Evolutionary conservation across 2,888 invertebrate genomes (phyloP), one percentile per base, ranked within the genome.

Genomic region (Anarsia innoxiella): DNA sequence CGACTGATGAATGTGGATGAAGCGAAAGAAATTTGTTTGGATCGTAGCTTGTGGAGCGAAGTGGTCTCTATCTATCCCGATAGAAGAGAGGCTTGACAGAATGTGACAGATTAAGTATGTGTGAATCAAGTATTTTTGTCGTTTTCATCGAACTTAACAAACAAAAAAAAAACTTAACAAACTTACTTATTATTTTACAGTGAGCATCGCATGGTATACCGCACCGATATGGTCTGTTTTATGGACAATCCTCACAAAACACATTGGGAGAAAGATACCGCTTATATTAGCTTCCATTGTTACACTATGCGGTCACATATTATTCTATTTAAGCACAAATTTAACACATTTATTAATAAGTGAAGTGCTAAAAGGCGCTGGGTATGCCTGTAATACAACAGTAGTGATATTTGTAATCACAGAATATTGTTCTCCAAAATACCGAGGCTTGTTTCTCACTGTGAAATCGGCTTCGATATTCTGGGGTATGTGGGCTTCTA

Each of bases 371-470:
- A 19, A 19, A 8, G 3, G 4, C 8, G 19, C 8, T 8, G 19
- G 19, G 8, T 3, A 8, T 8, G 19, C 4, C 8, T 3, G 4
- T 19, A 19, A 8, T 8, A 25, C n/a, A 2, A 9, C 25, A 3
- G 26, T 44, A n/a, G 41, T 37, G 2, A 23, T 45, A 1, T 35
- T 47, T 16, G 35, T 51, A 1, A 6, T 53, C 1, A 31, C 51
- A 3, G 57, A 57, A 25, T 46, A 41, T 27, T 31, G 36, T 12
- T 47, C 40, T 5, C 49, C 56, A 3, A 39, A 43, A 25, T 53
- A 53, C 19, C 41, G 53, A 29, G 53, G 49, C 4, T 19, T 48
- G 15, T 46, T 51, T 1, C 28, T 53, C 13, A 40, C 46, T 1
- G 4, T 47, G 2, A 48, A 49, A 28, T 45, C 45, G 4, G 48